Base-by-base conservation (phyloP, 2,888 invertebrate genomes). In the Chironomus tentans region DNA sequence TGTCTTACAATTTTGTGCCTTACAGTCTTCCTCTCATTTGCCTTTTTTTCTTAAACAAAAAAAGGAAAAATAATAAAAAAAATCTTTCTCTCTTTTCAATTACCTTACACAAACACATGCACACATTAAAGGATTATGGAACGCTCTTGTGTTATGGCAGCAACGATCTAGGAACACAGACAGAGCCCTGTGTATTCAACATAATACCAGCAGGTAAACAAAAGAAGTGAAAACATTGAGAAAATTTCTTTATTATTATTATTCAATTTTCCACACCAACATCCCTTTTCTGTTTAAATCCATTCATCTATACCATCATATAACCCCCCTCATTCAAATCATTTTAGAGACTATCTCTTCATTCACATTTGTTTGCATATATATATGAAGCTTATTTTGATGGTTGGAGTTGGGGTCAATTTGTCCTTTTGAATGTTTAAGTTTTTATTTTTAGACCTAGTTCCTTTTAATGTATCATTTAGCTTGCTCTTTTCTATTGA, bases 91-190 rank as follows among this genome's bases (percentile, higher is more conserved):
- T 13, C 22, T 61, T 76, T 47, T 21, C 56, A 87, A 68, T 50
- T 15, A 65, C 10, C 65, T 38, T 18, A 56, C 56, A 56, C 56
- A 56, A 56, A 12, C n/a, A 48, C 24, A 75, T 76, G 71, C 68
- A 24, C 48, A 38, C 38, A 38, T 38, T 18, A 18, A 56, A 84
- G 81, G 91, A 92, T 84, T 92, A 92, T 80, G 92, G 92, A 28
- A 90, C 90, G 21, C 84, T 92, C 56, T 85, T 91, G 62, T 92
- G 92, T 81, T 91, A 90, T 89, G 92, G 90, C 7, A 86, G 85
- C 80, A 92, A 92, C 82, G 90, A 90, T 81, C 88, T 91, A 79
- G 92, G 92, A 70, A 84, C 87, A 78, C 92, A 92, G 82, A 86
- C 86, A 79, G 89, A 90, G 77, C 92, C 92, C 0, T 92, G 92